These are phyloP conservation scores for Hystrix brachyura DNA, from an alignment of 2,113 vertebrate genomes.

Conservation along the genomic window DNA sequence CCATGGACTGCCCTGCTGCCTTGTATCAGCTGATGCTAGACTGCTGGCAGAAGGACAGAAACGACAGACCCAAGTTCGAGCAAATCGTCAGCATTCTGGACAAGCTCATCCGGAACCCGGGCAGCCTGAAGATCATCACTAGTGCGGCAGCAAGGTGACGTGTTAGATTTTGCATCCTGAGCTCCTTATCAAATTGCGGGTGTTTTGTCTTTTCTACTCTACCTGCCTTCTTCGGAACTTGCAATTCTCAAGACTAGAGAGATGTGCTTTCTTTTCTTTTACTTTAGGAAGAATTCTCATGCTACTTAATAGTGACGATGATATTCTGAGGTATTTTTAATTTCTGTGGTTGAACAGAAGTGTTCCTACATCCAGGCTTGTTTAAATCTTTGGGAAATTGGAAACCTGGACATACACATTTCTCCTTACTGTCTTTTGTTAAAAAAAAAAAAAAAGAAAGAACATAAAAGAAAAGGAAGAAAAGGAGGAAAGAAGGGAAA, in stretches of 20 bases:
- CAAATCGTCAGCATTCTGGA: constrained; percentile 99
- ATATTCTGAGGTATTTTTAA: neutral
- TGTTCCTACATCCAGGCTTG: neutral
- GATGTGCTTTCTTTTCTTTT: neutral
- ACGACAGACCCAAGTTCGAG: constrained; percentile 98
- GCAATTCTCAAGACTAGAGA: neutral
- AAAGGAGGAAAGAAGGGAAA: neutral
- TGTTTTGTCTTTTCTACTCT: neutral
- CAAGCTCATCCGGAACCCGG: constrained; percentile 98
- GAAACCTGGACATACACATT: neutral
- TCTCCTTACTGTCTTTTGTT: neutral
- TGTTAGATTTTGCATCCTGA: neutral
- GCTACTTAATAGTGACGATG: neutral
- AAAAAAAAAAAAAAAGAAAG: neutral
- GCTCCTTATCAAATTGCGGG: neutral
- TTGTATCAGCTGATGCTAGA: constrained; percentile 99
- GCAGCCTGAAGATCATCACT: constrained; percentile 97
- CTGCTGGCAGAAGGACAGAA: constrained; percentile 99
- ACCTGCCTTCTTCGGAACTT: neutral
- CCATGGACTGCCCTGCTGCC: constrained; percentile 99
- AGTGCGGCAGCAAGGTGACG: constrained; percentile 96
- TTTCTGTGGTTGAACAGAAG: neutral
- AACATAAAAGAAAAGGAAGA: too few species aligned
- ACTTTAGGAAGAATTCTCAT: neutral
- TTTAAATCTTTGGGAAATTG: neutral